phyloP scores from a whole-genome alignment of 2,888 invertebrate species.

The Idaea biselata region DNA sequence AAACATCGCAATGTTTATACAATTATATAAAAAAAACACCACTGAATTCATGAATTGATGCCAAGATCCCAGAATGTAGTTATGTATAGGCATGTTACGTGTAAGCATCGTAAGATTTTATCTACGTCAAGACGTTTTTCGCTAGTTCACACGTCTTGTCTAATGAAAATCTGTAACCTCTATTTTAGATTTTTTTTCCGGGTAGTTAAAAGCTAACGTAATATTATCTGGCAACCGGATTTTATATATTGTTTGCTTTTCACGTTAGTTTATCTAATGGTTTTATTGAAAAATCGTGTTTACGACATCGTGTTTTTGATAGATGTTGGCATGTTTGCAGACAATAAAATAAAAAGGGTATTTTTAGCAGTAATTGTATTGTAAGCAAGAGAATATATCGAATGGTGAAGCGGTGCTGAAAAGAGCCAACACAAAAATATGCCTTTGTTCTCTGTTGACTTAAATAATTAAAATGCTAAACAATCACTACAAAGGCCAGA shows the following conservation, averaged over 20 bases:
- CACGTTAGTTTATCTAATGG: slow-evolving; percentile 3
- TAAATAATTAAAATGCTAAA: slow-evolving; percentile 19
- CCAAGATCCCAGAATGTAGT: slow-evolving; percentile 34
- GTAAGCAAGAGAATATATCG: background rate
- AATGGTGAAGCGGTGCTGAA: background rate
- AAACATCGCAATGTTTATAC: slow-evolving; percentile 36
- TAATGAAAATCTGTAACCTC: slow-evolving; percentile 34
- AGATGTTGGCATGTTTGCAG: background rate
- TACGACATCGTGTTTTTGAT: slow-evolving; percentile 11
- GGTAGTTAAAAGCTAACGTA: slow-evolving; percentile 21
- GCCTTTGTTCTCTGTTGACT: slow-evolving; percentile 16
- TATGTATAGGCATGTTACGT: slow-evolving; percentile 24
- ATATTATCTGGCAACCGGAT: slow-evolving; percentile 39
- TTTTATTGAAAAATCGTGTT: slow-evolving; percentile 12
- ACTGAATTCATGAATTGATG: slow-evolving; percentile 33
- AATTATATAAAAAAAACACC: slow-evolving; percentile 30
- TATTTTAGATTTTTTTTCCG: slow-evolving; percentile 37
- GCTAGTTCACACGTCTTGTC: slow-evolving; percentile 32
- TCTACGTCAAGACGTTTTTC: slow-evolving; percentile 34
- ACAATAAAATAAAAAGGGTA: slow-evolving; percentile 1
- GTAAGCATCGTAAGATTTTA: slow-evolving; percentile 23
- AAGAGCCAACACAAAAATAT: slow-evolving; percentile 11
- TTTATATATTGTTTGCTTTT: slow-evolving; percentile 37
- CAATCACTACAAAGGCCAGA: slow-evolving; percentile 15
- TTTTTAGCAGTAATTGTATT: background rate